Conservation (phyloP, 2,888 invertebrate species). For the Mycalesis mineus region DNA sequence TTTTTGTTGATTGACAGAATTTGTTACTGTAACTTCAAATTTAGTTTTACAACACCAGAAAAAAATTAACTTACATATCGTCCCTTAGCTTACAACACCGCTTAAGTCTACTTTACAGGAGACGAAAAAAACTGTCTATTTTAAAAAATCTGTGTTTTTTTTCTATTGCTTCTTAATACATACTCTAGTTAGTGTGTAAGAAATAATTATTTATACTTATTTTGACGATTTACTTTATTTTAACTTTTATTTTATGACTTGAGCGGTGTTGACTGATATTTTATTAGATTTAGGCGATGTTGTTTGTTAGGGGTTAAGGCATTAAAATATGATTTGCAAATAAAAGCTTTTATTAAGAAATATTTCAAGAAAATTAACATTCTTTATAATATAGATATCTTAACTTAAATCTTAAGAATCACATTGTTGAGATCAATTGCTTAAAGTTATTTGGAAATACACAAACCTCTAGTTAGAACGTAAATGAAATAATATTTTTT, state of each 20-base stretch:
- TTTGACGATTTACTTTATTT: conserved; percentile 4
- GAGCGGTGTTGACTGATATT: conserved; percentile 3
- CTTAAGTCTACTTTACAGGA: background rate
- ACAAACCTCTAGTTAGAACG: background rate
- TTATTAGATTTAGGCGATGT: conserved; percentile 3
- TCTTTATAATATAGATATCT: background rate
- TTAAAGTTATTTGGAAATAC: background rate
- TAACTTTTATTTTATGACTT: conserved; percentile 5
- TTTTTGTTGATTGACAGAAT: too few species aligned
- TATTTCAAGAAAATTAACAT: background rate
- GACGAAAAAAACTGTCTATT: conserved; percentile 4
- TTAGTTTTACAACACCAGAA: too few species aligned
- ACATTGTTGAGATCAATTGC: background rate
- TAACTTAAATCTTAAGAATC: background rate
- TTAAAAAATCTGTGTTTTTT: conserved; percentile 1
- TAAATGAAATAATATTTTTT: background rate
- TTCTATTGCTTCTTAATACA: conserved; percentile 1
- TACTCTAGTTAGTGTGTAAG: background rate
- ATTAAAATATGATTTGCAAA: background rate
- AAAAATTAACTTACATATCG: too few species aligned
- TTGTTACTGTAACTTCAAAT: too few species aligned
- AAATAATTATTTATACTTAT: conserved; percentile 5
- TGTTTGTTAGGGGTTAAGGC: background rate
- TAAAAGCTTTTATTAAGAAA: background rate
- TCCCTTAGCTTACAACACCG: too few species aligned